phyloP scores from a whole-genome alignment of 2,797 vertebrate species.

The Natrix natrix region DNA sequence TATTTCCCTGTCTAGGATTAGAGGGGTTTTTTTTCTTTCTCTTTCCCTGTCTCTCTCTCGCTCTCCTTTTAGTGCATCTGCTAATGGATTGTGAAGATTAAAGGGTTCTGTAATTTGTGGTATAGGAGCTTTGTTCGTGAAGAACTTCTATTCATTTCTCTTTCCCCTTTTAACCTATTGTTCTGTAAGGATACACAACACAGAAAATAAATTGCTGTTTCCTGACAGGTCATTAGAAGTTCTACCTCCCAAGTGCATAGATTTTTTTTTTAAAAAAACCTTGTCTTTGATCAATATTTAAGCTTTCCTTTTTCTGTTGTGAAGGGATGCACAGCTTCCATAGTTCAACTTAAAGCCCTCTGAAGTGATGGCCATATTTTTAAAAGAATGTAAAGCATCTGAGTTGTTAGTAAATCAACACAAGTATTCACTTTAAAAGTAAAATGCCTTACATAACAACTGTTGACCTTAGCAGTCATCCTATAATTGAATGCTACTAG shows the following conservation, averaged over 20 bases:
- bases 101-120: not conserved
- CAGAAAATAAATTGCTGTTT: not conserved
- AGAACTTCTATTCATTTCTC: not conserved
- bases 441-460: not conserved
- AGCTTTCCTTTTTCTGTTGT: not conserved
- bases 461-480: not conserved
- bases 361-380: not conserved
- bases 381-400: not conserved
- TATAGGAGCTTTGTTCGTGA: not conserved
- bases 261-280: not conserved
- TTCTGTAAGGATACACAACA: not conserved
- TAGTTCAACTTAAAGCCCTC: not conserved
- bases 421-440: not conserved
- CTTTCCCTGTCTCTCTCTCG: not conserved
- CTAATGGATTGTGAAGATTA: not conserved
- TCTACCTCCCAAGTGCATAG: not conserved
- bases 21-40: not conserved
- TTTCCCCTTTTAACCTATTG: not conserved
- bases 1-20: not conserved
- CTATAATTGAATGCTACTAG: not conserved
- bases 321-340: not conserved
- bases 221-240: not conserved
- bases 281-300: not conserved
- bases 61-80: not conserved
- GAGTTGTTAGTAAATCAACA: not conserved